A percentile compares a stretch with the other conserved stretches of the same genome.
Evolutionary conservation across 2,113 vertebrate genomes (phyloP).

Genomic region (Typhlomys cinereus): DNA sequence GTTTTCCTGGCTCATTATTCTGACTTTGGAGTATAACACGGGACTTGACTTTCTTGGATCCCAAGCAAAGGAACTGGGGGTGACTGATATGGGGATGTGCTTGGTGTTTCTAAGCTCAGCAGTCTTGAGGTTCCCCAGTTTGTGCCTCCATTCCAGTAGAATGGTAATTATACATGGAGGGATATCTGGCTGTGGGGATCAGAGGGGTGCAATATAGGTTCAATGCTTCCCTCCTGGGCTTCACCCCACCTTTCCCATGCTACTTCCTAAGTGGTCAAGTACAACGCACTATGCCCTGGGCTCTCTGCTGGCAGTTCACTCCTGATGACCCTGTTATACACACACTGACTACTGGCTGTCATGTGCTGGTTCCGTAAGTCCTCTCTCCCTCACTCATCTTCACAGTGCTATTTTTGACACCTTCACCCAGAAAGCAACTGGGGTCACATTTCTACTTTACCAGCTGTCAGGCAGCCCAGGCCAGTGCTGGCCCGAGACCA

Average conservation of each 20-base stretch:
- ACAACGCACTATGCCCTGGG: background rate
- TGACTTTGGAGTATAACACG: background rate
- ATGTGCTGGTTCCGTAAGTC: no score
- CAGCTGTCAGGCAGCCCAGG: background rate
- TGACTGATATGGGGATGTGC: background rate
- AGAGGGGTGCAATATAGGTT: fast-evolving
- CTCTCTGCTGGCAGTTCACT: background rate
- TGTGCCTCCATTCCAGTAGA: background rate
- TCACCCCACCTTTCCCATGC: background rate
- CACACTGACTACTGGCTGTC: background rate
- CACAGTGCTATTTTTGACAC: background rate
- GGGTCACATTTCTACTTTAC: background rate
- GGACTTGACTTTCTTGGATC: background rate
- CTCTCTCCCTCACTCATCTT: background rate
- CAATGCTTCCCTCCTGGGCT: fast-evolving
- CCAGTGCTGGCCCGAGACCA: background rate
- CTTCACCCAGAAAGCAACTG: background rate
- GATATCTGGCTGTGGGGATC: background rate
- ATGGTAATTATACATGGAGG: background rate
- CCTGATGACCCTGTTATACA: background rate
- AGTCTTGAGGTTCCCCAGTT: background rate
- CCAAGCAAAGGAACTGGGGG: background rate
- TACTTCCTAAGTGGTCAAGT: background rate
- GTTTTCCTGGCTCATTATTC: background rate
- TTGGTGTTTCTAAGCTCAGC: background rate